A percentile compares a stretch with the other conserved stretches of the same genome.
phyloP scores from a whole-genome alignment of 2,113 vertebrate species.

The Psammodynastes pulverulentus region DNA sequence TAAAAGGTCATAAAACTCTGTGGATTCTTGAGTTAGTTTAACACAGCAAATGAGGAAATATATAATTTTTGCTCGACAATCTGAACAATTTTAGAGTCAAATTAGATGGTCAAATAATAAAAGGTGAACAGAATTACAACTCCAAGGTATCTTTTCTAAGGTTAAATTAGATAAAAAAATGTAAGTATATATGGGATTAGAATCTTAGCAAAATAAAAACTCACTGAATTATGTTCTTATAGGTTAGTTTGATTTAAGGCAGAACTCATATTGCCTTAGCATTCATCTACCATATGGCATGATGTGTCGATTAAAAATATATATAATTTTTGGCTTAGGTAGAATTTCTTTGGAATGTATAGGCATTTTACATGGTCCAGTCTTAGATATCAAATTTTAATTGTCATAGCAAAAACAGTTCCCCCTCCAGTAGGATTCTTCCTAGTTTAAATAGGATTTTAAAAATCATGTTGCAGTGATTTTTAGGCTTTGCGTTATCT shows the following conservation, averaged over 20 bases:
- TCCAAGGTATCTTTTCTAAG: neutral
- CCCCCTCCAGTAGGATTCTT: neutral
- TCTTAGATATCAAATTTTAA: neutral
- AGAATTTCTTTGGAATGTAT: neutral
- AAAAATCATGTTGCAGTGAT: neutral
- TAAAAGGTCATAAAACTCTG: neutral
- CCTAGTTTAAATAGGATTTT: neutral
- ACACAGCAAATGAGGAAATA: neutral
- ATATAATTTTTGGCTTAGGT: neutral
- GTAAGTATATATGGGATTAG: neutral
- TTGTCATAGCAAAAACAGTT: neutral
- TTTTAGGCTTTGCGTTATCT: neutral
- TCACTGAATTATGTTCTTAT: neutral
- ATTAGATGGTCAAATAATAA: neutral
- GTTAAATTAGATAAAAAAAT: neutral
- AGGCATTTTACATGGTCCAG: neutral
- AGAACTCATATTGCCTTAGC: neutral
- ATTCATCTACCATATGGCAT: neutral
- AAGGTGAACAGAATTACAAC: neutral
- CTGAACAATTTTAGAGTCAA: neutral
- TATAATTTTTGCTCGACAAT: neutral
- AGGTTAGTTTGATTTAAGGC: neutral
- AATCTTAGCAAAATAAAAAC: neutral
- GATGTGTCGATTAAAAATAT: neutral
- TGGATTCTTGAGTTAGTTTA: neutral